These are phyloP conservation scores for Apteryx owenii DNA, from an alignment of 2,113 vertebrate species.

Conservation along the genomic window DNA sequence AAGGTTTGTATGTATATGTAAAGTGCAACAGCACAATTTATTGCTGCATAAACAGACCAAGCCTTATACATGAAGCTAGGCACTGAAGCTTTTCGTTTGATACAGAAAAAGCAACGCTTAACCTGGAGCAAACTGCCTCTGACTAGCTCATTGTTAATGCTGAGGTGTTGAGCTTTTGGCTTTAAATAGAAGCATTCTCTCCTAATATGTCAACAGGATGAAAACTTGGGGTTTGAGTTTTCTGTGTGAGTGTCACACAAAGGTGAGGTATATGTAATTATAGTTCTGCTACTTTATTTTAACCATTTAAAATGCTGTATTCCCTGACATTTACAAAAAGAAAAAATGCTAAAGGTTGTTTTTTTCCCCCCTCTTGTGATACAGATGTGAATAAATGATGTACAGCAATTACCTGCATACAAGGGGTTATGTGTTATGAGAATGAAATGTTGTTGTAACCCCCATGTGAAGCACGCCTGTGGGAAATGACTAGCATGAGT, in stretches of 20 bases:
- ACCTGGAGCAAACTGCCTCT: background rate
- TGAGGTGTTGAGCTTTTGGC: slow-evolving; percentile 1
- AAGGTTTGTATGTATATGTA: background rate
- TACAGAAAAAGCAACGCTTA: background rate
- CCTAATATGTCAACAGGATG: background rate
- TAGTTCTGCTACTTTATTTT: background rate
- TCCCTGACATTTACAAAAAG: background rate
- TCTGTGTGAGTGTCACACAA: background rate
- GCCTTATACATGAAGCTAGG: background rate
- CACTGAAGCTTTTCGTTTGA: background rate
- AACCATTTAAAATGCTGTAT: background rate
- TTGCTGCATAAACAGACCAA: slow-evolving; percentile 2
- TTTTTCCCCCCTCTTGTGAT: background rate
- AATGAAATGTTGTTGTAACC: slow-evolving; percentile 34
- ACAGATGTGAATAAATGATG: background rate
- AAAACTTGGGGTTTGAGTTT: background rate
- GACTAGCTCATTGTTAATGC: slow-evolving; percentile 26
- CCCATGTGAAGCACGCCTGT: background rate
- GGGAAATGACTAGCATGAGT: slow-evolving; percentile 17
- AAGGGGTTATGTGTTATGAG: slow-evolving; percentile 33
- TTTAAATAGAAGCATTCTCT: slow-evolving; percentile 37
- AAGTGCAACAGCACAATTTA: background rate
- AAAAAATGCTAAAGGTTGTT: background rate
- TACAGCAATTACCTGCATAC: background rate
- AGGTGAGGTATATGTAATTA: background rate